Base-by-base conservation (phyloP, 2,797 vertebrate genomes). In the Tinamus major region DNA sequence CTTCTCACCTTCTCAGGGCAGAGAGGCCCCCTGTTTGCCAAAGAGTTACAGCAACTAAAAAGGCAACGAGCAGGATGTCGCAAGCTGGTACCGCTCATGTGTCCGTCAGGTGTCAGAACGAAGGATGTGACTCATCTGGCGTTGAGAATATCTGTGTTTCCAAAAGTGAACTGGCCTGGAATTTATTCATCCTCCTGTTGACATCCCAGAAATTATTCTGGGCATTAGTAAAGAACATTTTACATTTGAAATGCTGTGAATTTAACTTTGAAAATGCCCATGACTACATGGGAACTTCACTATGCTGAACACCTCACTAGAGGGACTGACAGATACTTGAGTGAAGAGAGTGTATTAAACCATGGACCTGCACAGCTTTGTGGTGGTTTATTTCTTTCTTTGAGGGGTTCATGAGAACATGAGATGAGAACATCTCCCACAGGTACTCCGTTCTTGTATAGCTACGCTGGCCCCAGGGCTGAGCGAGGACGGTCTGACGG, bases 151-250 rank as follows among this genome's bases (percentile, higher is more conserved):
- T 23, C 0, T 0, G 27, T 2, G 4, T 42, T 82, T 70, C 72
- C 72, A 82, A 79, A 88, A 46, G 11, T 1, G 0, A 65, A 39
- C 35, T 13, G 51, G 67, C 19, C 39, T 55, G 33, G 44, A 69
- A 89, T 56, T 75, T 69, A 24, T 62, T 67, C 46, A 16, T 80
- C 49, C 67, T 69, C 51, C 59, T 37, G 42, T 49, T 16, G 26
- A 18, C 55, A 79, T 55, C 56, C 77, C 85, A 85, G 56, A 75
- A 79, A 61, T 89, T 55, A 91, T 49, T 64, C 61, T 61, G 41
- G 35, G 51, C 61, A 75, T 65, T n/a, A 33, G 31, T 48, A 33
- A 44, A n/a, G 53, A 85, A 53, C 17, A 14, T 35, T 49, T 72
- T 56, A 14, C 42, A 19, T 74, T 33, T 44, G 56, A 74, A 64